These are phyloP conservation scores for Erpobdella octoculata DNA, from an alignment of 2,888 invertebrate genomes.

Conservation along the genomic window DNA sequence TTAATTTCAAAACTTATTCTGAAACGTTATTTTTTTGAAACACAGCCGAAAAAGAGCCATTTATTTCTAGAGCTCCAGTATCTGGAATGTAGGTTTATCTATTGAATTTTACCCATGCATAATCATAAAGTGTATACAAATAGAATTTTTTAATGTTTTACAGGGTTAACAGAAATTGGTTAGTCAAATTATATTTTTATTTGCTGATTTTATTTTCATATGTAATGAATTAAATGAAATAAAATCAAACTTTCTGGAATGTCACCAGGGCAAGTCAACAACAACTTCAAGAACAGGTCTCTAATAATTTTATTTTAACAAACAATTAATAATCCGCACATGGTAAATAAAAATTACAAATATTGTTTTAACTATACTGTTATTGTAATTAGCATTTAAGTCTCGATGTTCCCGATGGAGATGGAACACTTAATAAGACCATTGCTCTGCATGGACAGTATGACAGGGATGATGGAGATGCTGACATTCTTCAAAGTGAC, in stretches of 20 bases:
- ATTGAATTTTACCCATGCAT: background rate
- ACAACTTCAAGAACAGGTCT: constrained; percentile 17
- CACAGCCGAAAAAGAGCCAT: constrained; percentile 29
- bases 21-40: no score
- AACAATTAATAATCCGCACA: no score
- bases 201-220: no score
- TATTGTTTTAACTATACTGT: no score
- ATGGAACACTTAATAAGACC: constrained; percentile 20
- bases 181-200: background rate
- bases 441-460: constrained; percentile 24
- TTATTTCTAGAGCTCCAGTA: constrained; percentile 16
- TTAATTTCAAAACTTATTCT: no score
- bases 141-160: background rate
- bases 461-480: constrained; percentile 9
- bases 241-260: no score
- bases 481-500: background rate
- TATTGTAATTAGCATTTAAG: constrained; percentile 19
- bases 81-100: constrained; percentile 23
- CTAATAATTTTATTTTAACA: background rate
- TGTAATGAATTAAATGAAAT: no score
- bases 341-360: no score
- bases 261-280: background rate
- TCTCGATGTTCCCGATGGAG: constrained; percentile 22
- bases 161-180: constrained; percentile 20
- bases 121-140: background rate